Percentiles rank a stretch among this genome's conserved stretches.
Evolutionary conservation across 2,113 vertebrate genomes (phyloP).

Genomic region (Leucoraja erinaceus): DNA sequence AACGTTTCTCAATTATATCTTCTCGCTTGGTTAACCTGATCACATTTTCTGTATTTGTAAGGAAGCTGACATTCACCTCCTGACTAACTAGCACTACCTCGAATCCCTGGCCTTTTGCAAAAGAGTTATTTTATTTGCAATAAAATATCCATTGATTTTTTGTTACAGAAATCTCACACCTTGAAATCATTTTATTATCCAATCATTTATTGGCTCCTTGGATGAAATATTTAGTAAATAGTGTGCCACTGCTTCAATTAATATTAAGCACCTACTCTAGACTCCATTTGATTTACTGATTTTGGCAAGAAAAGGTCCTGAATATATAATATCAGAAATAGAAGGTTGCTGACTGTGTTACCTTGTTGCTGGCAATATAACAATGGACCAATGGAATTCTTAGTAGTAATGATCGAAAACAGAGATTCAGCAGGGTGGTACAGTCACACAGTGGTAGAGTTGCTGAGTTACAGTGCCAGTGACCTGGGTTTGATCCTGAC

Average conservation of each 20-base stretch:
- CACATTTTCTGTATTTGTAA: background rate
- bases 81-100: background rate
- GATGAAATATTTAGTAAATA: background rate
- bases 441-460: too few species aligned
- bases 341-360: too few species aligned
- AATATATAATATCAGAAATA: background rate
- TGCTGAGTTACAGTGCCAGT: too few species aligned
- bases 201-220: background rate
- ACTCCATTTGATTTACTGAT: background rate
- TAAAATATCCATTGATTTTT: background rate
- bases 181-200: background rate
- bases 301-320: background rate
- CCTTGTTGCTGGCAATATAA: too few species aligned
- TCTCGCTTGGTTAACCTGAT: background rate
- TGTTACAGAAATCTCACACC: background rate
- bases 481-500: too few species aligned
- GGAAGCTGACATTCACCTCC: background rate
- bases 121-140: background rate
- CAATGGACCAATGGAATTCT: too few species aligned
- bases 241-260: background rate
- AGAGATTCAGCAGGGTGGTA: too few species aligned
- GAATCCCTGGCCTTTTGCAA: background rate
- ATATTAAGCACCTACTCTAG: background rate
- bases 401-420: too few species aligned
- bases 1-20: background rate